Base-by-base conservation (phyloP, 1,140 invertebrate species). In the Drosophila sulfurigaster region DNA sequence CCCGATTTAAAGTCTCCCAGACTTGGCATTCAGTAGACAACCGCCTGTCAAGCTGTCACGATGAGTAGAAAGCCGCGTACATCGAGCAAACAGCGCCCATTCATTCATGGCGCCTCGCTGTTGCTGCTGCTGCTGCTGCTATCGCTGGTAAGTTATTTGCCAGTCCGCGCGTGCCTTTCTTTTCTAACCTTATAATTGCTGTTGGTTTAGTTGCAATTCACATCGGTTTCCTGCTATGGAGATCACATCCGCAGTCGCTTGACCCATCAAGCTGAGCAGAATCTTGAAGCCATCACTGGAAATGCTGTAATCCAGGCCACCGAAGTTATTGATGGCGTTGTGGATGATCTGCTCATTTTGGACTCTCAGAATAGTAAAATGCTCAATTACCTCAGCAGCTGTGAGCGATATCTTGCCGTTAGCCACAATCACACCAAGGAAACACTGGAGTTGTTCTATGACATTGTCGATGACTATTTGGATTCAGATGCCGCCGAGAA, bases 311-410 rank as follows among this genome's bases (percentile, higher is more conserved):
- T 11, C 0, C 80, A 75, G 64, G 83, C 83, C 52, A 83, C 59
- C 2, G 77, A 78, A 15, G n/a, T 88, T 66, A 78, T 78, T 4
- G 83, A 88, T 1, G 77, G 76, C 56, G 73, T 88, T 0, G 77
- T 88, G 0, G 83, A 88, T 25, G 83, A 88, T 67, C 70, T 88
- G 6, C 64, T 83, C 0, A 59, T 88, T 3, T 28, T 88, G 46
- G 81, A 88, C 41, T 89, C 83, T 0, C 78, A 80, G 28, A 88
- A 88, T 30, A 5, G 64, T 6, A 57, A 64, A 2, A 16, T 88
- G 13, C 16, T 72, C 11, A 38, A 25, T 15, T 88, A 88, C 16
- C 30, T 89, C 0, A 51, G 46, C 38, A 66, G 43, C 5, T 78
- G 88, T 1, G 85, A 89, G 49, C 38, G 45, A 5, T 88, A 73